Conservation (phyloP, 2,888 invertebrate genomes). For the Caenorhabditis becei region DNA sequence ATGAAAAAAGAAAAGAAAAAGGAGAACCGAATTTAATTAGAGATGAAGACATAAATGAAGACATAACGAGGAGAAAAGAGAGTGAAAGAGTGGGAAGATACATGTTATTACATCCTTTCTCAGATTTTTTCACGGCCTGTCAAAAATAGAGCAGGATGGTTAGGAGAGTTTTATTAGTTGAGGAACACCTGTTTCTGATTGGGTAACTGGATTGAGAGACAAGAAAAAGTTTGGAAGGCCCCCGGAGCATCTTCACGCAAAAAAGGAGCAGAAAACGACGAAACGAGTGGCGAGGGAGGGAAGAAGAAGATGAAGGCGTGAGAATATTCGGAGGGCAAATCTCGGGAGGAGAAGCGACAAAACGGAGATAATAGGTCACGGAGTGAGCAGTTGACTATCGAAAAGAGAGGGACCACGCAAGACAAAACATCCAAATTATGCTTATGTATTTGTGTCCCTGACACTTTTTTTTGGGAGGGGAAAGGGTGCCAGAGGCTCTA, state of each 20-base stretch:
- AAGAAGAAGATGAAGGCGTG: constrained; percentile 57
- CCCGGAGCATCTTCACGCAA: constrained; percentile 24
- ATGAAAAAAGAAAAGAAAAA: constrained; percentile 14
- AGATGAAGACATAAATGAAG: constrained; percentile 52
- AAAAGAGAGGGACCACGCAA: constrained; percentile 18
- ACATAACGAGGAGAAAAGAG: constrained; percentile 22
- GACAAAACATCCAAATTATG: constrained; percentile 47
- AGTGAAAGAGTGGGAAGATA: constrained; percentile 31
- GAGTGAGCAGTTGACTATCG: constrained; percentile 37
- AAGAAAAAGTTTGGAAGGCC: neutral
- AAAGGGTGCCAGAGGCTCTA: constrained; percentile 6
- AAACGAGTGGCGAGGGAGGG: constrained; percentile 35
- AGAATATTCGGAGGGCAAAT: constrained; percentile 54
- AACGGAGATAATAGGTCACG: constrained; percentile 59
- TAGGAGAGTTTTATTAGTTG: constrained; percentile 38
- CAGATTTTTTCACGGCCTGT: constrained; percentile 7
- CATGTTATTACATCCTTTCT: constrained; percentile 47
- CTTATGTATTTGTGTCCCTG: constrained; percentile 45
- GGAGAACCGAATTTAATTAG: constrained; percentile 35
- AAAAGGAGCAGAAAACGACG: constrained; percentile 28
- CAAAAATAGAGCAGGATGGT: constrained; percentile 29
- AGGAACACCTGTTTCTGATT: constrained; percentile 54
- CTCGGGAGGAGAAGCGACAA: constrained; percentile 54
- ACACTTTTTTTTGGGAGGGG: constrained; percentile 31
- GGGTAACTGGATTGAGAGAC: constrained; percentile 17